Evolutionary conservation across 2,797 vertebrate genomes (phyloP).

Genomic region (Muscicapa comitata): DNA sequence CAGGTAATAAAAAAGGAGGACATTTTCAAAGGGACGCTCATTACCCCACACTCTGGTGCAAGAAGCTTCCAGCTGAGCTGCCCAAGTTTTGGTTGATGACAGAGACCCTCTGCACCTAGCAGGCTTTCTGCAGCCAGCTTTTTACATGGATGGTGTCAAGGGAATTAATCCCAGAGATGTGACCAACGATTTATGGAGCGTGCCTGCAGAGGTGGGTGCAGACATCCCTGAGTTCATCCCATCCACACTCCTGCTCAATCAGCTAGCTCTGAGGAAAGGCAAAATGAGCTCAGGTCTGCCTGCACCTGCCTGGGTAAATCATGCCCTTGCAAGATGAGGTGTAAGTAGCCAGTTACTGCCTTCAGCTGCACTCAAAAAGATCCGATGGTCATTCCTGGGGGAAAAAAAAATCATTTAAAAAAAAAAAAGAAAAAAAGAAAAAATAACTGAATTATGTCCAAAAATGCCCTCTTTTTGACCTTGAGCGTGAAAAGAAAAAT

Average conservation of each 20-base stretch:
- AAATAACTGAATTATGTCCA: background rate
- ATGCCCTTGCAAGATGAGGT: background rate
- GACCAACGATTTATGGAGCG: background rate
- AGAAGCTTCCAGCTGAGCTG: background rate
- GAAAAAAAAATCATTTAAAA: background rate
- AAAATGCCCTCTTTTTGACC: background rate
- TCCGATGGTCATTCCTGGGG: background rate
- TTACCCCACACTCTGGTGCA: fast-evolving
- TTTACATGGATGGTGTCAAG: background rate
- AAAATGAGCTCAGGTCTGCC: slow-evolving; percentile 5
- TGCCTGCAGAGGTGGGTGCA: slow-evolving; percentile 9
- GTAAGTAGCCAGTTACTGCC: background rate
- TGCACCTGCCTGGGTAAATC: background rate
- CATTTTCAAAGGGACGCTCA: background rate
- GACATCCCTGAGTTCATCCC: background rate
- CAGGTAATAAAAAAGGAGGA: background rate
- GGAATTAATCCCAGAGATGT: background rate
- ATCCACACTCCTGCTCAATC: background rate
- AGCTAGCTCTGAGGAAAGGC: background rate
- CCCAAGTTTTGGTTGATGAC: background rate
- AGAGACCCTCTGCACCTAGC: background rate
- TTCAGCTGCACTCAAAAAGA: background rate
- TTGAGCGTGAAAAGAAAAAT: background rate
- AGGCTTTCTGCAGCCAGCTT: background rate
- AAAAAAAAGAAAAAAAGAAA: background rate